Evolutionary conservation across 2,888 invertebrate genomes (phyloP).

Genomic region (Apodemia zela): DNA sequence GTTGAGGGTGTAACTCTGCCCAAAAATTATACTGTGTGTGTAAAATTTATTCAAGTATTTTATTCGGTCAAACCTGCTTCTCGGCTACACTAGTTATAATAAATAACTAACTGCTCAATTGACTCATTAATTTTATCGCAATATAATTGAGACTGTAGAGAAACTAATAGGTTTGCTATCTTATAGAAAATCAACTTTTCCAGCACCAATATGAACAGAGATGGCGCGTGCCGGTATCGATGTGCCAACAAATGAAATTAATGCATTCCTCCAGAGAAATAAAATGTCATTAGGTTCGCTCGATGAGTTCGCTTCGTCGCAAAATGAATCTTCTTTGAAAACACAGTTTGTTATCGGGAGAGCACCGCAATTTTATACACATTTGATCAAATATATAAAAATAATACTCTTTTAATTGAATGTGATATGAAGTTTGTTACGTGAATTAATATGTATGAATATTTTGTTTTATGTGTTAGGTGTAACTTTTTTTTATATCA

Average conservation of each 20-base stretch:
- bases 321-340: slow-evolving; percentile 46
- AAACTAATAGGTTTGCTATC: slow-evolving; percentile 53
- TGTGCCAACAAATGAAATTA: slow-evolving; percentile 76
- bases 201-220: slow-evolving; percentile 46
- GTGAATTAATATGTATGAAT: background rate
- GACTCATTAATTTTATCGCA: background rate
- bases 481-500: too few species aligned
- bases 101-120: too few species aligned
- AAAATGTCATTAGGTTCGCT: slow-evolving; percentile 74
- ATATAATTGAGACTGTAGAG: slow-evolving; percentile 29
- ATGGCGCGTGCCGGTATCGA: slow-evolving; percentile 59
- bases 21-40: too few species aligned
- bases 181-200: slow-evolving; percentile 62
- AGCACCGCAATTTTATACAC: slow-evolving; percentile 28
- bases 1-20: too few species aligned
- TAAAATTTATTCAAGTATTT: too few species aligned
- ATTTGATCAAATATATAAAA: slow-evolving; percentile 27
- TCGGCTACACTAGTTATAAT: too few species aligned
- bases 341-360: slow-evolving; percentile 47
- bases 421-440: slow-evolving; percentile 19
- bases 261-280: slow-evolving; percentile 76
- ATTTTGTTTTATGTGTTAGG: background rate
- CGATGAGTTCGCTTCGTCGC: slow-evolving; percentile 58
- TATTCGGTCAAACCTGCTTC: too few species aligned
- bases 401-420: slow-evolving; percentile 22